These are phyloP conservation scores for Leptobrachium leishanense DNA, from an alignment of 2,113 vertebrate species.

Conservation along the genomic window DNA sequence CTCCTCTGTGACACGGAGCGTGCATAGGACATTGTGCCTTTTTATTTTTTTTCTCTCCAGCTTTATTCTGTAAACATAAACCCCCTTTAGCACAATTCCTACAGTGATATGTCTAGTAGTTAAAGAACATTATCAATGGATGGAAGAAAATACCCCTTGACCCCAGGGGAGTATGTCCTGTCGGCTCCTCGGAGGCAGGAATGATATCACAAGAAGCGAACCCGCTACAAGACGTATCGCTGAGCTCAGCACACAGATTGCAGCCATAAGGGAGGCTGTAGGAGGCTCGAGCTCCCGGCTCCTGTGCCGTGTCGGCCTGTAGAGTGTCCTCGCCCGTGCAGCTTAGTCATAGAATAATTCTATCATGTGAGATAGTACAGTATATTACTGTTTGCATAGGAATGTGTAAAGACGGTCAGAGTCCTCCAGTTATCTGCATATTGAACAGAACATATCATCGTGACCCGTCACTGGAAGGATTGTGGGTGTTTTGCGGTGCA, in stretches of 20 bases:
- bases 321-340: slow-evolving; percentile 61
- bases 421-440: slow-evolving; percentile 73
- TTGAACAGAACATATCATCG: slow-evolving; percentile 63
- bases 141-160: neutral
- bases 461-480: neutral
- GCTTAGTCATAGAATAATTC: slow-evolving; percentile 69
- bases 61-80: slow-evolving; percentile 51
- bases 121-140: neutral
- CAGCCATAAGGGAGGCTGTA: slow-evolving; percentile 45
- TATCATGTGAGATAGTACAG: slow-evolving; percentile 89
- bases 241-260: neutral
- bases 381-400: slow-evolving; percentile 97
- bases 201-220: neutral
- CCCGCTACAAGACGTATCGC: neutral
- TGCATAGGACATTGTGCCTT: slow-evolving; percentile 69
- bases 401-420: slow-evolving; percentile 71
- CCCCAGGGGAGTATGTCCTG: neutral
- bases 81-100: slow-evolving; percentile 65
- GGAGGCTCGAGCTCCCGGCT: slow-evolving; percentile 41
- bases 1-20: slow-evolving; percentile 49
- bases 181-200: neutral
- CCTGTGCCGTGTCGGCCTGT: slow-evolving; percentile 54
- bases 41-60: slow-evolving; percentile 50
- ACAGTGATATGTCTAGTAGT: neutral
- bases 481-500: slow-evolving; percentile 14